Base-by-base conservation (phyloP, 2,797 vertebrate genomes). In the Mus caroli region DNA sequence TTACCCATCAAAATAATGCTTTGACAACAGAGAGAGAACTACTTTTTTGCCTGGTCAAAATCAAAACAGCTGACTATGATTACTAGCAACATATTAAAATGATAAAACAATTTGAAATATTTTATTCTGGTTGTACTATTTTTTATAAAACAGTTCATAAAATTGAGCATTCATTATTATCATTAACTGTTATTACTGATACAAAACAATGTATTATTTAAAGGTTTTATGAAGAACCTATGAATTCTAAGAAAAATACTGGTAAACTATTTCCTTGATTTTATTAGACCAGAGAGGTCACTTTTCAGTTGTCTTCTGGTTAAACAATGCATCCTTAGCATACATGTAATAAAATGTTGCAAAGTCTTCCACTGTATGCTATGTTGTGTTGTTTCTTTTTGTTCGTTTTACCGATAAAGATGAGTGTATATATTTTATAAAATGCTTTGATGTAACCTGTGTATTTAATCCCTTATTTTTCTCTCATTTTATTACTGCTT, bases 401-500 rank as follows among this genome's bases (percentile, higher is more conserved):
- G 31, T 76, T 40, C 17, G 3, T 88, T 67, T 91, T 86, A 26
- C 31, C 34, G 6, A 80, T 64, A 62, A 62, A 90, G 7, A 12
- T 62, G 17, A 17, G 58, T 71, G 54, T 86, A 52, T 52, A 64
- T 40, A 58, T 62, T 91, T 79, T 91, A 88, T 40, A 69, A 80
- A 88, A 31, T 76, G 1, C 79, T 58, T 83, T 56, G 7, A 54
- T 20, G 71, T n/a, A 69, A 58, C 2, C 3, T 83, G 88, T 73
- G 43, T 88, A 91, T 69, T 58, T 88, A 92, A 90, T 52, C 24
- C 5, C 71, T 83, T 71, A 54, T 80, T 73, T 50, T 40, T 8
- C 28, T 93, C n/a, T 88, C 71, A 77, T 79, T 88, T 60, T 88
- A 43, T 26, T 87, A 78, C 82, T 60, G 1, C 82, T 60, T 83